phyloP scores from a whole-genome alignment of 2,797 vertebrate genomes.

The Luscinia luscinia region DNA sequence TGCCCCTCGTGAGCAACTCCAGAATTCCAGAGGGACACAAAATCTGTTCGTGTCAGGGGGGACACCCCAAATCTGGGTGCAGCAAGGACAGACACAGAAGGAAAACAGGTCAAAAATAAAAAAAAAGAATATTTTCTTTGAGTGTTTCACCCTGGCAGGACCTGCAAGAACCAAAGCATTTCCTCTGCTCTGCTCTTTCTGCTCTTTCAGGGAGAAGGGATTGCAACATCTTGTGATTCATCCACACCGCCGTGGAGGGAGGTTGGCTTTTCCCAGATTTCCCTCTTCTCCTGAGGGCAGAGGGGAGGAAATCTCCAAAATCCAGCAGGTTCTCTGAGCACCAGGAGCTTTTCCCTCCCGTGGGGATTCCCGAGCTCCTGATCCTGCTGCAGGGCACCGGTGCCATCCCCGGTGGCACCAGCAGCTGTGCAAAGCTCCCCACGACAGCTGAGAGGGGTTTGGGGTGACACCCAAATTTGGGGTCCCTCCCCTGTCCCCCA shows the following conservation, averaged over 20 bases:
- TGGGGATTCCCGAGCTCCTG: neutral
- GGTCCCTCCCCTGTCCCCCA: accelerated
- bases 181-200: neutral
- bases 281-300: neutral
- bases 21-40: neutral
- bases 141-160: neutral
- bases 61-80: accelerated
- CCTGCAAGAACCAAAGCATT: neutral
- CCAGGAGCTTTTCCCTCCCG: neutral
- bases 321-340: too few species aligned
- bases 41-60: accelerated
- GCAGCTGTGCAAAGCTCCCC: neutral
- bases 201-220: neutral
- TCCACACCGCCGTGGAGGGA: accelerated
- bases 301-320: neutral
- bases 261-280: accelerated
- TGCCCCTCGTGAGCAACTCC: neutral
- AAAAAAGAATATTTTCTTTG: neutral
- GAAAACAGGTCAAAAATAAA: neutral
- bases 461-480: neutral
- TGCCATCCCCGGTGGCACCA: neutral
- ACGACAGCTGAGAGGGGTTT: accelerated
- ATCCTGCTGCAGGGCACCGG: accelerated
- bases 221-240: neutral
- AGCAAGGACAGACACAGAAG: neutral